Base-by-base conservation (phyloP, 2,113 vertebrate genomes). In the Theristicus caerulescens region DNA sequence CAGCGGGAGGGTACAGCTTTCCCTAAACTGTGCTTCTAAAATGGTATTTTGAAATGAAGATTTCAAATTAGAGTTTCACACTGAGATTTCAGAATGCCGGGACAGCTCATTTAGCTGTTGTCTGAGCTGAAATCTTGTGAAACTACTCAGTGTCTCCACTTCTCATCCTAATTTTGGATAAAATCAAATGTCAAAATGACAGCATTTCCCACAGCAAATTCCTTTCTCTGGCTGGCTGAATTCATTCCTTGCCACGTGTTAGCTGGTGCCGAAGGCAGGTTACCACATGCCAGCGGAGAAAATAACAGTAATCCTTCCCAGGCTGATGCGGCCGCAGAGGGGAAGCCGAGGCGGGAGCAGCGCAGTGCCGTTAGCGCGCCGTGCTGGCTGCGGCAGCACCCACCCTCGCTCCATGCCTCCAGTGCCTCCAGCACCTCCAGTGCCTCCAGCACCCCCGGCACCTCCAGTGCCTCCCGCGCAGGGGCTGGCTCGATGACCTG, bases 311-410 rank as follows among this genome's bases (percentile, higher is more conserved):
- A 27, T 31, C 9, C 42, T 36, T 21, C 16, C 46, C 2, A 3
- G 40, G 59, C 62, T 1, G 2, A 4, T 9, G 49, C 2, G 3
- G 90, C 69, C 2, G 2, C 71, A 32, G 62, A 49, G 69, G 27
- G 58, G 82, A 64, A 67, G 47, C 59, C 1, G 24, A 79, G 81
- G 59, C n/a, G 11, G 74, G 36, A 64, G 38, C 26, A 19, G 55
- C 2, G 4, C 18, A 14, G 29, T 2, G 2, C 11, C 6, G 4
- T 20, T 4, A 20, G 67, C 7, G 7, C 3, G 1, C 5, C 0
- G 1, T 49, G 72, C 31, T 38, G 58, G 17, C 77, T 9, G 3
- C 8, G 14, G 10, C 36, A 36, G 52, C 6, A 2, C 36, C 47
- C 1, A 0, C 22, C 31, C 13, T 26, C 8, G 3, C 44, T 25